phyloP scores from a whole-genome alignment of 2,797 vertebrate species.

The Notolepis coatsorum region DNA sequence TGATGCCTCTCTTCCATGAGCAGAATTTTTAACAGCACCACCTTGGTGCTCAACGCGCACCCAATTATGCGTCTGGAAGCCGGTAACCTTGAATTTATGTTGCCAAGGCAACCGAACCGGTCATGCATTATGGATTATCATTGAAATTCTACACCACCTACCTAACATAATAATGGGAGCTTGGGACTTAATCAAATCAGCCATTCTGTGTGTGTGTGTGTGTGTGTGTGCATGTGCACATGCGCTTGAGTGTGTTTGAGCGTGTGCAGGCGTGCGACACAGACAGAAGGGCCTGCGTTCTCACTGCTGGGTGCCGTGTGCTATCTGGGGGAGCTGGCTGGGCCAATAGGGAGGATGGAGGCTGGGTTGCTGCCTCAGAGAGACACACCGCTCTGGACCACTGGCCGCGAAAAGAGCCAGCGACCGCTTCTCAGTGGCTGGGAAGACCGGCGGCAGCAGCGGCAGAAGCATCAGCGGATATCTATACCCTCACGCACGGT shows the following conservation, averaged over 20 bases:
- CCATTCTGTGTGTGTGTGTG: slow-evolving; percentile 71
- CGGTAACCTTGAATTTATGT: slow-evolving; percentile 97
- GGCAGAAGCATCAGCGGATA: slow-evolving; percentile 63
- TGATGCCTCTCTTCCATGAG: slow-evolving; percentile 89
- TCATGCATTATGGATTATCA: slow-evolving; percentile 98
- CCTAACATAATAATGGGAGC: slow-evolving; percentile 90
- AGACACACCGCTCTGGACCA: slow-evolving; percentile 79
- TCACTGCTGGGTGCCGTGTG: slow-evolving; percentile 76
- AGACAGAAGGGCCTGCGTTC: slow-evolving; percentile 82
- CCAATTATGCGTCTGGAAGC: slow-evolving; percentile 90
- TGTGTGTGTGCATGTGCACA: not conserved
- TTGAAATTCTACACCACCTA: slow-evolving; percentile 95
- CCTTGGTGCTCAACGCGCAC: slow-evolving; percentile 83
- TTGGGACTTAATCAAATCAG: slow-evolving; percentile 95
- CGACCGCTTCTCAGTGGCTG: slow-evolving; percentile 80
- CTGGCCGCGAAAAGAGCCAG: slow-evolving; percentile 82
- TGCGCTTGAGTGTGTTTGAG: not conserved
- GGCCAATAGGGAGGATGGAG: slow-evolving; percentile 82
- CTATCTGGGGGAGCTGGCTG: slow-evolving; percentile 73
- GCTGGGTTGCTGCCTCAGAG: slow-evolving; percentile 79
- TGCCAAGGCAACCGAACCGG: slow-evolving; percentile 89
- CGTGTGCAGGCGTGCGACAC: slow-evolving; percentile 59
- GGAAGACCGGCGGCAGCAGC: no score
- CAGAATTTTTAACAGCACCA: slow-evolving; percentile 90
- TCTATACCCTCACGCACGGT: not conserved